Evolutionary conservation across 1,140 invertebrate species (phyloP), one percentile per base, ranked within the genome.

Genomic region (Macrotrachela quadricornifera): DNA sequence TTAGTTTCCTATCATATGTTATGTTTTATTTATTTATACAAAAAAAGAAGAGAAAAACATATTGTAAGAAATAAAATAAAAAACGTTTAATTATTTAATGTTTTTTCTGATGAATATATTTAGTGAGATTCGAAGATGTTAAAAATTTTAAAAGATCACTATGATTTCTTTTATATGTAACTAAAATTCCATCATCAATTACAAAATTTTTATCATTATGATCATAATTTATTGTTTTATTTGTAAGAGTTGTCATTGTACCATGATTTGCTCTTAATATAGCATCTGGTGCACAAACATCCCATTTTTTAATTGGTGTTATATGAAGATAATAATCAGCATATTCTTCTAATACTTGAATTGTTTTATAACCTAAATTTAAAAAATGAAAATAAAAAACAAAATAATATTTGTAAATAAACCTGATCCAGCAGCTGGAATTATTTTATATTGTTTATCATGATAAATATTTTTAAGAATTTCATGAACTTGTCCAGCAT

Each of bases 221-320:
- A 30, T 30, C 21, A 58, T 77, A 78, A 56, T 72, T 65, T 43
- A 78, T 71, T 37, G 49, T 50, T 36, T 69, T 60, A 17, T 73
- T 75, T 49, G 71, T 66, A 15, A 79, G 57, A 11, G 74, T 75
- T 6, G 76, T 75, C 71, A 80, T 75, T 49, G 69, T 65, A 11
- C 78, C 78, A 17, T 73, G 73, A 15, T 76, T 53, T 39, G 75
- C 67, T 57, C 69, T 78, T 18, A 97, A 69, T 52, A 99, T 81
- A 0, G 90, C 92, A 70, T 95, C 80, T 30, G 86, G 87, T 36
- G 92, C 86, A 73, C 92, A 99, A 51, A 95, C 78, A 63, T 97
- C 92, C 92, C 92, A 99, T 66, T 97, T 97, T 64, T 96, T 95
- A 16, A 99, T 96, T 15, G 76, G 72, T 10, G 87, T 95, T 4